Evolutionary conservation across 2,113 vertebrate species (phyloP).

Genomic region (Callionymus lyra): DNA sequence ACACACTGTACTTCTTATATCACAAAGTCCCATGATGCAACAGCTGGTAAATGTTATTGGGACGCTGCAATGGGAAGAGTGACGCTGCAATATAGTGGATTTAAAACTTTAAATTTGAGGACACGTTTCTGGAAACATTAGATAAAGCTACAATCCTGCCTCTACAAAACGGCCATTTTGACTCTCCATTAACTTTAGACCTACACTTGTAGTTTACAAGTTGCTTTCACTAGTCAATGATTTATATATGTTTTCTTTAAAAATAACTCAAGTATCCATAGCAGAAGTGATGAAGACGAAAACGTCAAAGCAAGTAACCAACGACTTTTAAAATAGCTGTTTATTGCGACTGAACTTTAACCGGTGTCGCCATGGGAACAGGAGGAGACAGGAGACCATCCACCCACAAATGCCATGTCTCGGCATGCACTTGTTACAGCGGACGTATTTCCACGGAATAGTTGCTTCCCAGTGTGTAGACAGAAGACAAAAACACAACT

Average conservation of each 20-base stretch:
- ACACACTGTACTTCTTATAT: too few relatives aligned
- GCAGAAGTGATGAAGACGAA: background rate
- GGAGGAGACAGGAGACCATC: constrained; percentile 7
- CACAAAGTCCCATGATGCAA: too few relatives aligned
- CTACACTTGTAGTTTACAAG: background rate
- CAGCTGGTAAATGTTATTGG: too few relatives aligned
- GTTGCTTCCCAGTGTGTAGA: constrained; percentile 15
- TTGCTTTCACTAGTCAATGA: too few relatives aligned
- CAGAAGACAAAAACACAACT: constrained; percentile 29
- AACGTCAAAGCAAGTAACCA: background rate
- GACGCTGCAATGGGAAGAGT: too few relatives aligned
- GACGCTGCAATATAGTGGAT: too few relatives aligned
- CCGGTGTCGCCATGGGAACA: background rate
- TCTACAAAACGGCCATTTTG: too few relatives aligned
- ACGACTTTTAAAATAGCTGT: background rate
- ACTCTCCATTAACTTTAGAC: background rate
- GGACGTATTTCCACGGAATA: constrained; percentile 21
- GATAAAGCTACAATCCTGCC: too few relatives aligned
- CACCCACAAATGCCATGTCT: constrained; percentile 7
- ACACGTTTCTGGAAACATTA: too few relatives aligned
- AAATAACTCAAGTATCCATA: too few relatives aligned
- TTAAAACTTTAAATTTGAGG: too few relatives aligned
- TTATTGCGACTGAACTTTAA: background rate
- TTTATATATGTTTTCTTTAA: background rate
- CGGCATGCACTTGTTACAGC: constrained; percentile 23